Evolutionary conservation across 1,140 invertebrate genomes (phyloP), one percentile per base, ranked within the genome.

Genomic region (Acromyrmex charruanus): DNA sequence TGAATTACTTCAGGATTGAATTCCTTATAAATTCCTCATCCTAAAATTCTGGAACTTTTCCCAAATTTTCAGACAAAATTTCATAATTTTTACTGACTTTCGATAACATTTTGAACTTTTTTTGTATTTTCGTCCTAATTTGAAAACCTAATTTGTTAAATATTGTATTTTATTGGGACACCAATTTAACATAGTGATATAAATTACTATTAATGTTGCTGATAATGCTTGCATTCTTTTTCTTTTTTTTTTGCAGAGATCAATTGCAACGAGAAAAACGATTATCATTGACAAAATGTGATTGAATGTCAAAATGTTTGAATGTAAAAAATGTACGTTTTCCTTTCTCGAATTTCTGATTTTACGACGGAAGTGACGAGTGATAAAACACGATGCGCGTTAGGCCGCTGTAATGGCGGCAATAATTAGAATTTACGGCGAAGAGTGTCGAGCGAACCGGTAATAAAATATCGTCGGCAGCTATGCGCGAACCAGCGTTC

Each of bases 341-440:
- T 59, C 21, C 35, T 16, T 58, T 25, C 35, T 35, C 25, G 39
- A 61, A 74, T 75, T 84, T 9, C 39, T 51, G 55, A 74, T 39
- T 74, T 74, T 35, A 84, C 9, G 39, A 10, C 44, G 28, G 25
- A 75, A 61, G 28, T 51, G 69, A 75, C n/a, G 44, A 59, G 35
- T 61, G 80, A 75, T 84, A 84, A 84, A 84, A 75, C 25, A 55
- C 28, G 53, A 74, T 61, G 55, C 55, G 55, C 69, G 49, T 81
- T 81, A 55, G 31, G 80, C 44, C 55, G 69, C 65, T n/a, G 10
- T 81, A 81, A 84, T 84, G 80, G 35, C 39, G 69, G 28, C 25
- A 74, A 84, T 84, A 84, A 84, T 84, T 74, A 84, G 55, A 28
- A 84, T 84, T 84, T 84, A 84, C 80, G 53, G 25, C 68, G 68